A percentile compares a stretch with the other conserved stretches of the same genome.
Conservation (phyloP, 2,797 vertebrate genomes). For the Gymnopithys bicolor region DNA sequence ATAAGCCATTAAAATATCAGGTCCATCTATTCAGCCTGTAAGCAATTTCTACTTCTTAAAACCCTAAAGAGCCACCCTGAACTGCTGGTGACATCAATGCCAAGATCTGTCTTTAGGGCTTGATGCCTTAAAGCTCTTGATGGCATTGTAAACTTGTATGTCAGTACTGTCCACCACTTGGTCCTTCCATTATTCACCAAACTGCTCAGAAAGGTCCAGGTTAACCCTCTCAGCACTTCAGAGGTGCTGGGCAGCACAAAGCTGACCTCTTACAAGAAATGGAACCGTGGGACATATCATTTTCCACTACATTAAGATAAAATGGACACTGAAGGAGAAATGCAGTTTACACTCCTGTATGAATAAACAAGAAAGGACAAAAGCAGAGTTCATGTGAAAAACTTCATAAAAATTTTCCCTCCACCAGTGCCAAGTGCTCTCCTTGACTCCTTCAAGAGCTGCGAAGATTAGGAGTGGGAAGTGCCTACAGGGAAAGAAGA, state of each 20-base stretch:
- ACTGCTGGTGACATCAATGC: not conserved
- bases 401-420: not conserved
- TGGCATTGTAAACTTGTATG: not conserved
- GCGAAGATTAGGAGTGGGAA: not conserved
- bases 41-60: not conserved
- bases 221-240: not conserved
- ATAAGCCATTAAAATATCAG: not conserved
- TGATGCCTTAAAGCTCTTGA: not conserved
- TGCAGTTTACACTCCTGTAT: too few relatives aligned
- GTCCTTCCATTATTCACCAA: not conserved
- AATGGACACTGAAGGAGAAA: too few relatives aligned
- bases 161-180: not conserved
- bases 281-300: too few relatives aligned
- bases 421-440: not conserved
- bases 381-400: not conserved
- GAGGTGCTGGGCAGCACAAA: too few relatives aligned
- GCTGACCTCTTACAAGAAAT: too few relatives aligned
- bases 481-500: not conserved
- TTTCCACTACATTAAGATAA: too few relatives aligned
- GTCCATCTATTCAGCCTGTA: not conserved
- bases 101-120: not conserved
- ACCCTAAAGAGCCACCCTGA: not conserved
- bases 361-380: not conserved
- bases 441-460: not conserved
- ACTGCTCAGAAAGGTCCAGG: not conserved